phyloP scores from a whole-genome alignment of 2,888 invertebrate species.

The Choreutis nemorana region DNA sequence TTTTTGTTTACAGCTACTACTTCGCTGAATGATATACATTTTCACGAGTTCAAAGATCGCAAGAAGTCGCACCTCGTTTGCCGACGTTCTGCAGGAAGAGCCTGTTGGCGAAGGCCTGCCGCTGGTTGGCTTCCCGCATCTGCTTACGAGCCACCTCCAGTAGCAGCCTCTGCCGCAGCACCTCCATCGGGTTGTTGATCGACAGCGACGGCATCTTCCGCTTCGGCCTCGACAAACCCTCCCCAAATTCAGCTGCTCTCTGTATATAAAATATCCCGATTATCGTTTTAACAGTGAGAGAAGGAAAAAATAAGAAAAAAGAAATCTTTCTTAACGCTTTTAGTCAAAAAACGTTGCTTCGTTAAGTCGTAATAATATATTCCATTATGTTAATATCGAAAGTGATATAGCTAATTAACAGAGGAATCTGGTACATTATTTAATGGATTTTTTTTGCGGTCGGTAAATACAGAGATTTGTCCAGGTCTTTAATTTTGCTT shows the following conservation, averaged over 20 bases:
- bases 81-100: slow-evolving; percentile 79
- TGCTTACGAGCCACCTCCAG: slow-evolving; percentile 85
- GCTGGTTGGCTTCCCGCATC: slow-evolving; percentile 76
- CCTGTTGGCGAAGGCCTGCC: slow-evolving; percentile 76
- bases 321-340: too few relatives aligned
- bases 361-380: too few relatives aligned
- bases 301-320: background rate
- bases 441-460: too few relatives aligned
- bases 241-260: slow-evolving; percentile 32
- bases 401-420: slow-evolving; percentile 42
- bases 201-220: slow-evolving; percentile 78
- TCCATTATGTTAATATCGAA: slow-evolving; percentile 10
- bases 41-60: too few relatives aligned
- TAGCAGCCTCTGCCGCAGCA: slow-evolving; percentile 80
- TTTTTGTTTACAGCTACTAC: too few relatives aligned
- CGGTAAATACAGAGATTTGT: too few relatives aligned
- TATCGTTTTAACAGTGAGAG: background rate
- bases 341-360: too few relatives aligned
- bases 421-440: too few relatives aligned
- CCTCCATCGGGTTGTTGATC: slow-evolving; percentile 88
- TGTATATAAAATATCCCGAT: slow-evolving; percentile 16
- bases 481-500: too few relatives aligned
- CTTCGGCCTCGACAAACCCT: slow-evolving; percentile 53
- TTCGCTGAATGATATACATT: too few relatives aligned
- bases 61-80: slow-evolving; percentile 73